Evolutionary conservation across 2,797 vertebrate genomes (phyloP), one percentile per base, ranked within the genome.

Genomic region (Microcaecilia unicolor): DNA sequence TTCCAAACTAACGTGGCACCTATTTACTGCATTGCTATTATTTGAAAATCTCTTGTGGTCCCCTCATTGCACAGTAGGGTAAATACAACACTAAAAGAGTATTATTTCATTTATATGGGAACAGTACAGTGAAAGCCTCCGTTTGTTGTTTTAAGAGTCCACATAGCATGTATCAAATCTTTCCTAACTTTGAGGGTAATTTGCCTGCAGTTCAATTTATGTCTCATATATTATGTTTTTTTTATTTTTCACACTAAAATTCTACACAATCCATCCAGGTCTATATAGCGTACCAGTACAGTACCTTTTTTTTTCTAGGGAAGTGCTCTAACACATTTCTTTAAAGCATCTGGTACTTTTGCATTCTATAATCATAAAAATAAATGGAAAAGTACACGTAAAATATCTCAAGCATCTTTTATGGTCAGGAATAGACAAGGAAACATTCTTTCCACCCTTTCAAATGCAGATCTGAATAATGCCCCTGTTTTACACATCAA

Each of bases 401-500:
- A 68, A 64, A 37, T 26, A 25, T 51, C 34, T 51, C 28, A 55
- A 55, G 55, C 22, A 36, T 58, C 41, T 61, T 68, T 67, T 53
- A 58, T 45, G 31, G 37, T 41, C 43, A 34, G 54, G 51, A 46
- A 55, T 70, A 73, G 76, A 73, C 31, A 64, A 53, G 41, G 47
- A 44, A 21, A 19, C 15, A 54, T 71, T 64, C 50, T 61, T 41
- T 20, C n/a, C 17, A 34, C n/a, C 28, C 32, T 45, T 62, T 62
- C 31, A 48, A 64, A 48, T 59, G 58, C 22, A 15, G 38, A 54
- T 43, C 37, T 53, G 35, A 66, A 48, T 40, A 53, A 47, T 42
- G 46, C 58, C 37, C 25, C 61, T 73, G 50, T 44, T 67, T 63
- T 74, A 65, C 55, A 55, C 54, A 63, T 67, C 58, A 72, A 71